phyloP scores from a whole-genome alignment of 2,888 invertebrate genomes.

The Coelogynopora nodosa region DNA sequence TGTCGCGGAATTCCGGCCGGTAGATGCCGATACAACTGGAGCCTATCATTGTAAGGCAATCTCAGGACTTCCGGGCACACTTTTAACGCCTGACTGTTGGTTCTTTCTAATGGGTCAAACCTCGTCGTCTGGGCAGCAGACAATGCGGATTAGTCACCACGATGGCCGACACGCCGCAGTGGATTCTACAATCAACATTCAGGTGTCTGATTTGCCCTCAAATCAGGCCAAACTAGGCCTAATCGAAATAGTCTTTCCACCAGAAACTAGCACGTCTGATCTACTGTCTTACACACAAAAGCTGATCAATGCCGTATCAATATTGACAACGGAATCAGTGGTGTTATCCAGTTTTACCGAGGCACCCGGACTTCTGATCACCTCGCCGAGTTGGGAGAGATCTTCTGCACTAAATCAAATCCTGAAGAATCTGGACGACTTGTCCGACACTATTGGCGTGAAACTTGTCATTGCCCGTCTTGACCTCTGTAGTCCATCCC shows the following conservation, averaged over 20 bases:
- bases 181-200: constrained; percentile 75
- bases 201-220: constrained; percentile 70
- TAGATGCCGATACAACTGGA: constrained; percentile 79
- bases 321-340: neutral
- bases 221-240: neutral
- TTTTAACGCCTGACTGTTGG: constrained; percentile 74
- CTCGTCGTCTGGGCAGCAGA: constrained; percentile 61
- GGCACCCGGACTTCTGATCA: neutral
- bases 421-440: neutral
- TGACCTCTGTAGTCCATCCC: neutral
- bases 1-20: constrained; percentile 83
- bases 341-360: neutral
- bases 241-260: neutral
- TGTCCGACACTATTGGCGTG: neutral
- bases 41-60: constrained; percentile 74
- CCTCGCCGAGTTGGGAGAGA: neutral
- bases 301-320: neutral
- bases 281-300: neutral
- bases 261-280: neutral
- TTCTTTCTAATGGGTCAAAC: constrained; percentile 54
- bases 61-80: constrained; percentile 66
- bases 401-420: neutral
- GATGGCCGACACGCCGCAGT: constrained; percentile 84
- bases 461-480: neutral
- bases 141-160: constrained; percentile 75